A percentile compares a stretch with the other conserved stretches of the same genome.
Conservation (phyloP, 35 echinoderm and acorn worm species). For the Diadema setosum region DNA sequence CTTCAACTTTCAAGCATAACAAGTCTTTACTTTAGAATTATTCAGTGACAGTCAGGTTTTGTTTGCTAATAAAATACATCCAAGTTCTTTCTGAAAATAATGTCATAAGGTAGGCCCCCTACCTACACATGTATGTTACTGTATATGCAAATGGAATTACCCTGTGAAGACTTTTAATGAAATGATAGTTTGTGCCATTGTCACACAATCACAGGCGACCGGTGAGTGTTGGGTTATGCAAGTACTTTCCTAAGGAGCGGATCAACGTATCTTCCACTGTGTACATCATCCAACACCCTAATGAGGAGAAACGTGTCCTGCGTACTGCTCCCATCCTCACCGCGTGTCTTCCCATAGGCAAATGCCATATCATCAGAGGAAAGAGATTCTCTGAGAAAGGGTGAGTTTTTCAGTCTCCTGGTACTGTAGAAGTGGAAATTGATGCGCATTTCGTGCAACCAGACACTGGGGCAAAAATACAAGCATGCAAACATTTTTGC, state of each 20-base stretch:
- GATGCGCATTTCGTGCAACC: no score
- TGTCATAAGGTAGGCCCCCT: no score
- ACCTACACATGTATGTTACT: no score
- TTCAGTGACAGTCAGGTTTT: background rate
- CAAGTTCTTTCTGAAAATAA: background rate
- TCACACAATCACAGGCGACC: constrained; percentile 21
- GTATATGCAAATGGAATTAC: no score
- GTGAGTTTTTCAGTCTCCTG: background rate
- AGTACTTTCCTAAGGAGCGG: constrained; percentile 30
- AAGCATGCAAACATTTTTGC: no score
- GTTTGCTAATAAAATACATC: background rate
- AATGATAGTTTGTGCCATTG: background rate
- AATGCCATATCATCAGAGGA: constrained; percentile 58
- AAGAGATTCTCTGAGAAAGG: constrained; percentile 25
- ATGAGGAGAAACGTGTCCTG: constrained; percentile 48
- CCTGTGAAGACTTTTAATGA: background rate
- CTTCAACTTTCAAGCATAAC: no score
- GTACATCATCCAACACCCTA: constrained; percentile 63
- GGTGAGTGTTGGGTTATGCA: constrained; percentile 48
- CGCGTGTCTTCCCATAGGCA: constrained; percentile 29
- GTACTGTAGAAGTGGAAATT: background rate
- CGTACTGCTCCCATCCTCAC: constrained; percentile 58
- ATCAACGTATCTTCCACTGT: constrained; percentile 14
- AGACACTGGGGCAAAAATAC: no score
- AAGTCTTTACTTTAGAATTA: background rate